Conservation (phyloP, 2,888 invertebrate species). For the Nephrotoma appendiculata region DNA sequence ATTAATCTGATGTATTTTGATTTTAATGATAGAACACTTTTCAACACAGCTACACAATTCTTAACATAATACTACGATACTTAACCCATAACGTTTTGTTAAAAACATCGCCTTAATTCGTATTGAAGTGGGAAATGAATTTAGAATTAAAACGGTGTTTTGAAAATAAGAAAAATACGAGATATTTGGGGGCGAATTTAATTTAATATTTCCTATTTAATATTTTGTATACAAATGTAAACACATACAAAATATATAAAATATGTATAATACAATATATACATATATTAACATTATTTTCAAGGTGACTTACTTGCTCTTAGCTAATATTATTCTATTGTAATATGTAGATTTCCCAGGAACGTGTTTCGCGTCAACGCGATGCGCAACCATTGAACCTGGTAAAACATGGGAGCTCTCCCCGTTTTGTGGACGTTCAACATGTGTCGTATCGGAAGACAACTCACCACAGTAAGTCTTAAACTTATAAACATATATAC, state of each 20-base stretch:
- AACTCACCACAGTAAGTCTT: conserved; percentile 38
- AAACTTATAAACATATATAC: neutral
- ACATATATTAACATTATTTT: neutral
- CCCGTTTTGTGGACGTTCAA: conserved; percentile 84
- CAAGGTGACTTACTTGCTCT: neutral
- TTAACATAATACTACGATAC: too few species aligned
- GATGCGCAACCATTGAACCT: conserved; percentile 76
- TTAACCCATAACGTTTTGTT: neutral
- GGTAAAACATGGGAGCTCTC: conserved; percentile 72
- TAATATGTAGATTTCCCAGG: conserved; percentile 60
- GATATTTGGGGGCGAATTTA: neutral
- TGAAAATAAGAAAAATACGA: neutral
- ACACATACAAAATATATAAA: conserved; percentile 9
- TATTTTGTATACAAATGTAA: conserved; percentile 5
- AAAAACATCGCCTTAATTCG: neutral
- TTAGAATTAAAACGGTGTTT: neutral
- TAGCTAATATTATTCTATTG: neutral
- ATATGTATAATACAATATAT: conserved; percentile 1
- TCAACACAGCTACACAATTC: neutral
- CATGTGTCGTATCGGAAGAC: conserved; percentile 69
- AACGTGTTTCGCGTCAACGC: conserved; percentile 81
- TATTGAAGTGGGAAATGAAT: neutral
- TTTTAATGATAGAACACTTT: neutral
- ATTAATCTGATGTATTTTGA: neutral
- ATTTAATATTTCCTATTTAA: neutral